Evolutionary conservation across 2,797 vertebrate genomes (phyloP).

Genomic region (Girardinus metallicus): DNA sequence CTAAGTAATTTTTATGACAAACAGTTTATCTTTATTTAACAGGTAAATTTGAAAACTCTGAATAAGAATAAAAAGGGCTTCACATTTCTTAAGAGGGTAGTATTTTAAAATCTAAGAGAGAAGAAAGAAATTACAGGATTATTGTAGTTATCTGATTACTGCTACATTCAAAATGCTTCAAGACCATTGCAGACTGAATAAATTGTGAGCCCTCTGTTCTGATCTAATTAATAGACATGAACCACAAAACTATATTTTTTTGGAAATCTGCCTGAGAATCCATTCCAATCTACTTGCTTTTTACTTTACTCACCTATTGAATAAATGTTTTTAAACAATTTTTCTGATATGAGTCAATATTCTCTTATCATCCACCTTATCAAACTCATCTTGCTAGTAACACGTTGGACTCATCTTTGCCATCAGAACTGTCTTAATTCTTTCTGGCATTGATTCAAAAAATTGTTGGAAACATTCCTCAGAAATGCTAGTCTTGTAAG

Average conservation of each 20-base stretch:
- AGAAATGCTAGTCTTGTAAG: not conserved
- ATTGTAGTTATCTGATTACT: not conserved
- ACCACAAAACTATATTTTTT: not conserved
- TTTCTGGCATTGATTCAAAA: not conserved
- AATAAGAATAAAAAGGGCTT: not conserved
- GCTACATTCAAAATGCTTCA: not conserved
- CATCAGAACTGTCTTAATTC: not conserved
- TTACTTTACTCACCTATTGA: not conserved
- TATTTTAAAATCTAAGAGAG: not conserved
- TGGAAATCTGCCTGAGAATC: not conserved
- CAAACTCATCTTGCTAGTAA: not conserved
- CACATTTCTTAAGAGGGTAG: not conserved
- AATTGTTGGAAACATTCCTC: not conserved
- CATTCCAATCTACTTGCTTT: not conserved
- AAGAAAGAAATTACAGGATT: not conserved
- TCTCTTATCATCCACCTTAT: not conserved
- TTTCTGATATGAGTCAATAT: not conserved
- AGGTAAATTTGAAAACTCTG: not conserved
- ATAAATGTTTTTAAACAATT: not conserved
- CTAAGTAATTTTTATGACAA: not conserved
- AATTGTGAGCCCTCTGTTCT: not conserved
- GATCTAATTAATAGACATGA: not conserved
- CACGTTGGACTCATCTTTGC: not conserved
- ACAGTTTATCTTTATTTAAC: not conserved
- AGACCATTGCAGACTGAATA: not conserved